Percentiles rank a stretch among this genome's conserved stretches.
phyloP scores from a whole-genome alignment of 37 sponge, comb jelly and placozoan genomes.

The Chondrilla cf. caribensis region DNA sequence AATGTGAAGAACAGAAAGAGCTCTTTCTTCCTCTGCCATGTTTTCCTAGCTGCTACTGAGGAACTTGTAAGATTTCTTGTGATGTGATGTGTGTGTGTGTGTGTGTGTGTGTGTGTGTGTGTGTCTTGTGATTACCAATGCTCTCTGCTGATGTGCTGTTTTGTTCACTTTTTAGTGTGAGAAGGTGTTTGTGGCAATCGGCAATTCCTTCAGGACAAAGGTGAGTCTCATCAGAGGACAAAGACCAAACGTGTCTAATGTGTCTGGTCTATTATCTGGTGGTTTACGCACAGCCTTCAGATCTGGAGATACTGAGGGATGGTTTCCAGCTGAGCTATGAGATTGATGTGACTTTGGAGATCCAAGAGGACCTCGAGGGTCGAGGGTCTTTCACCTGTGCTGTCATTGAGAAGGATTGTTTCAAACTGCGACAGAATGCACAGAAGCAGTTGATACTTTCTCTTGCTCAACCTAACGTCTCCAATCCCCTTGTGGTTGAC shows the following conservation, averaged over 20 bases:
- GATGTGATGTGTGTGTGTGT: background rate
- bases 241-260: too few relatives aligned
- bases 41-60: constrained; percentile 41
- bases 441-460: constrained; percentile 55
- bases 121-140: background rate
- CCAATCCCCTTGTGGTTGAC: constrained; percentile 11
- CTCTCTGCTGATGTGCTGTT: too few relatives aligned
- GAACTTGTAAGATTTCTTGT: constrained; percentile 37
- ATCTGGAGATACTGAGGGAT: constrained; percentile 24
- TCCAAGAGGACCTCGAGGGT: constrained; percentile 75
- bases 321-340: constrained; percentile 36
- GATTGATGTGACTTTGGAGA: constrained; percentile 68
- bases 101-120: constrained; percentile 2
- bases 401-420: constrained; percentile 71
- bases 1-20: constrained; percentile 65
- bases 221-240: background rate
- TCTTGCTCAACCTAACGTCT: constrained; percentile 45
- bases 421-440: constrained; percentile 63
- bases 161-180: constrained; percentile 47
- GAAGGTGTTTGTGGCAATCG: constrained; percentile 64
- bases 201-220: constrained; percentile 28
- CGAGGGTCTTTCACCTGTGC: constrained; percentile 49
- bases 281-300: constrained; percentile 26
- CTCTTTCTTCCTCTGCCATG: constrained; percentile 78
- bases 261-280: too few relatives aligned